These are phyloP conservation scores for Vulpes ferrilata DNA, from an alignment of 2,113 vertebrate genomes.

Conservation along the genomic window DNA sequence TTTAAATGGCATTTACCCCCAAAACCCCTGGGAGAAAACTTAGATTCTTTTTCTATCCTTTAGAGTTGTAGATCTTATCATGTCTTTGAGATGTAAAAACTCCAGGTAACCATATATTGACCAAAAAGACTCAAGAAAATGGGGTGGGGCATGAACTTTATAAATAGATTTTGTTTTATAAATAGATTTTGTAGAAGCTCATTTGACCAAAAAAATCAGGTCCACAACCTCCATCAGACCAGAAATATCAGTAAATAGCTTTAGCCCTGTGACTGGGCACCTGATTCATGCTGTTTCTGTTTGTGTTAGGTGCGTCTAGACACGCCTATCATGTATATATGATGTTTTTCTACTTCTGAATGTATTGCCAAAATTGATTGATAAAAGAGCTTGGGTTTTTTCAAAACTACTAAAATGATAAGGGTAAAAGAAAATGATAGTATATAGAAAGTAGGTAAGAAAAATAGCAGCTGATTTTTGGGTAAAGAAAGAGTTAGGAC, in stretches of 20 bases:
- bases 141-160: not conserved
- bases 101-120: not conserved
- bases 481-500: not conserved
- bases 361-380: not conserved
- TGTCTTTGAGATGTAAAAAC: not conserved
- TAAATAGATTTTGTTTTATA: not conserved
- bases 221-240: not conserved
- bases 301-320: not conserved
- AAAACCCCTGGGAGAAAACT: not conserved
- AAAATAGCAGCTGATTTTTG: not conserved
- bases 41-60: not conserved
- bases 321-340: not conserved
- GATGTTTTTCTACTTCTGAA: not conserved
- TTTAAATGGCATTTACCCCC: not conserved
- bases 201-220: not conserved
- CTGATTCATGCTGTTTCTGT: not conserved
- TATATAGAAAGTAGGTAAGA: not conserved
- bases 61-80: not conserved
- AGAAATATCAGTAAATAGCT: not conserved
- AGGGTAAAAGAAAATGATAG: not conserved
- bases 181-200: not conserved
- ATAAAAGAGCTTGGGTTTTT: not conserved
- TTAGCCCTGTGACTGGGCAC: not conserved
- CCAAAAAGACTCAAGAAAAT: not conserved
- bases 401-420: not conserved